Evolutionary conservation across 23 tunicate genomes (phyloP).

Genomic region (Botrylloides violaceus): DNA sequence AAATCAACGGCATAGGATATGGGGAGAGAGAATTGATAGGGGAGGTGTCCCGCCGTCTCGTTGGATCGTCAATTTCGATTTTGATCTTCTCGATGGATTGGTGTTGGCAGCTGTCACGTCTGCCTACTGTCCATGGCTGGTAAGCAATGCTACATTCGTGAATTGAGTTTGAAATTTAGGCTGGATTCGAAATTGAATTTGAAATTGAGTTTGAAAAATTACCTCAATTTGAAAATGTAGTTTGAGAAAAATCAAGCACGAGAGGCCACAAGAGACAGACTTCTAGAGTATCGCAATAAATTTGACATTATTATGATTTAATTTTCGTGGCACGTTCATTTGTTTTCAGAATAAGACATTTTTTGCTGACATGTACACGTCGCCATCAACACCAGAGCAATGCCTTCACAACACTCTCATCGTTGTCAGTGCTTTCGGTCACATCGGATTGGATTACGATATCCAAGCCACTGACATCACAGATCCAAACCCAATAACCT

Average conservation of each 20-base stretch:
- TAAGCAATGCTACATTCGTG: too few species aligned
- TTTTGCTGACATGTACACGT: constrained; percentile 81
- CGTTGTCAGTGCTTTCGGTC: constrained; percentile 51
- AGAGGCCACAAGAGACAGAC: too few species aligned
- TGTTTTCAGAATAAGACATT: constrained; percentile 39
- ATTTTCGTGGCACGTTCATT: background rate
- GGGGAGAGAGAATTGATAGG: constrained; percentile 30
- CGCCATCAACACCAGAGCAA: constrained; percentile 83
- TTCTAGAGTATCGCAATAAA: too few species aligned
- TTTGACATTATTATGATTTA: too few species aligned
- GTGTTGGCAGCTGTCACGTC: constrained; percentile 77
- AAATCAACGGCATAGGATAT: constrained; percentile 44
- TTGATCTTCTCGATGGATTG: constrained; percentile 84
- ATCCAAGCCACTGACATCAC: constrained; percentile 96
- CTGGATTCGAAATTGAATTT: too few species aligned
- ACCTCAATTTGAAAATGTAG: too few species aligned
- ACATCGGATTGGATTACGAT: constrained; percentile 66
- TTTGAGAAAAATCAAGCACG: too few species aligned
- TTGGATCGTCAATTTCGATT: constrained; percentile 98
- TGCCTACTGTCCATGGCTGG: constrained; percentile 97
- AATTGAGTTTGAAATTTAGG: background rate
- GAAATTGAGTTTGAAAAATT: too few species aligned
- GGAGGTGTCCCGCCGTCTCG: constrained; percentile 73
- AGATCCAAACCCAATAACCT: constrained; percentile 91
- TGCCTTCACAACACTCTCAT: constrained; percentile 94